phyloP scores from a whole-genome alignment of 2,888 invertebrate genomes.

The Dicyrtomina minuta region DNA sequence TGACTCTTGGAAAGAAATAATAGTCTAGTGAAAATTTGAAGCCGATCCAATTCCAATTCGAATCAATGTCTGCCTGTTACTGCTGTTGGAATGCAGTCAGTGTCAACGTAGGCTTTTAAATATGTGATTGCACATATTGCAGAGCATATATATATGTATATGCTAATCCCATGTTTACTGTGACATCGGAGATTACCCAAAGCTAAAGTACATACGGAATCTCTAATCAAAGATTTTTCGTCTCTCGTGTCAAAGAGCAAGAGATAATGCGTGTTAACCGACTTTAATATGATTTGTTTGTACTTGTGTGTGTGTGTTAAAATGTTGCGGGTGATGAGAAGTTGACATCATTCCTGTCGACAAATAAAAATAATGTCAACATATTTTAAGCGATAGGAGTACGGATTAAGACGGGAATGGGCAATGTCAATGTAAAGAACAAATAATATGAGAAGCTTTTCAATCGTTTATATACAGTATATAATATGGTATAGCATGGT shows the following conservation, averaged over 20 bases:
- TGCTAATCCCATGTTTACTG: too few species aligned
- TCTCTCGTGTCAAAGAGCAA: constrained; percentile 11
- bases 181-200: background rate
- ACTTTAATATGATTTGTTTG: constrained; percentile 24
- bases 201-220: background rate
- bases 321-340: constrained; percentile 10
- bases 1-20: background rate
- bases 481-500: background rate
- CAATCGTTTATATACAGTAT: background rate
- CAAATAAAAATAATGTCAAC: constrained; percentile 8
- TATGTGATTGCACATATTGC: background rate
- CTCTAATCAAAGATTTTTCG: background rate
- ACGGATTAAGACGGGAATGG: background rate
- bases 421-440: background rate
- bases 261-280: constrained; percentile 17
- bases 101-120: background rate
- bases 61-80: background rate
- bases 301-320: background rate
- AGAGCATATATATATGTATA: background rate
- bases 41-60: background rate
- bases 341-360: constrained; percentile 14
- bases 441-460: background rate
- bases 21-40: background rate
- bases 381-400: background rate
- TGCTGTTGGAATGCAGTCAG: background rate